These are phyloP conservation scores for Brienomyrus longianalis DNA, from an alignment of 2,113 vertebrate species.

Conservation along the genomic window DNA sequence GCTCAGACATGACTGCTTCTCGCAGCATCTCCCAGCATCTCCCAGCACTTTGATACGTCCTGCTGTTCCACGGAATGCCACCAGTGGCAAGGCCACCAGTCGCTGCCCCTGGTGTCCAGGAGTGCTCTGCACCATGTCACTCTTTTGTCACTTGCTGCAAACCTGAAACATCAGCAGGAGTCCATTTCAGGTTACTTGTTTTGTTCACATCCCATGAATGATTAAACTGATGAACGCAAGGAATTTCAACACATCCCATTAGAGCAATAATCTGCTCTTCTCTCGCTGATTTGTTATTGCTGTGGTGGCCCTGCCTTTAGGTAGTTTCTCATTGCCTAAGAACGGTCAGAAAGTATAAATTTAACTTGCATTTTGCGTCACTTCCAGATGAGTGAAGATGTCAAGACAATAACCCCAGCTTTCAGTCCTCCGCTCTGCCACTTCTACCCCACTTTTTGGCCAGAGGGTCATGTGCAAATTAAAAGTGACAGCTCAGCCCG, in stretches of 20 bases:
- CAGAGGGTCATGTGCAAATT: slow-evolving; percentile 93
- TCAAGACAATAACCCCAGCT: slow-evolving; percentile 93
- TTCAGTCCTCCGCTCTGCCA: slow-evolving; percentile 90
- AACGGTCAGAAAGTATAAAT: slow-evolving; percentile 90
- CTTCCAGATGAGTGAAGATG: slow-evolving; percentile 98
- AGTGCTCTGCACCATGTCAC: not conserved
- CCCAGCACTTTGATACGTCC: not conserved
- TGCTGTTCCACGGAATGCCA: not conserved
- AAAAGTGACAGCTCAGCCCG: slow-evolving; percentile 91
- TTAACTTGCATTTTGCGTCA: slow-evolving; percentile 98
- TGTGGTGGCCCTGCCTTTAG: slow-evolving; percentile 63
- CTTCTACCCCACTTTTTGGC: slow-evolving; percentile 86
- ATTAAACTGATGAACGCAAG: slow-evolving; percentile 70
- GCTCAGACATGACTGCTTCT: not conserved
- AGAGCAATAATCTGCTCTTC: slow-evolving; percentile 64
- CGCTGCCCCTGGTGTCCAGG: not conserved
- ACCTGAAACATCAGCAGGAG: slow-evolving; percentile 46
- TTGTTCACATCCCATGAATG: slow-evolving; percentile 68
- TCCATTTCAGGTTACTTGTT: slow-evolving; percentile 50
- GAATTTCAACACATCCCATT: slow-evolving; percentile 66
- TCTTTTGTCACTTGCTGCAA: not conserved
- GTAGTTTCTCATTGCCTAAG: slow-evolving; percentile 58
- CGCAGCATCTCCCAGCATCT: not conserved
- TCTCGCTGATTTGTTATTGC: slow-evolving; percentile 51
- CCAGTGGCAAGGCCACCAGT: not conserved